A percentile compares a stretch with the other conserved stretches of the same genome.
Evolutionary conservation across 2,888 invertebrate genomes (phyloP).

Genomic region (Anorthoa munda): DNA sequence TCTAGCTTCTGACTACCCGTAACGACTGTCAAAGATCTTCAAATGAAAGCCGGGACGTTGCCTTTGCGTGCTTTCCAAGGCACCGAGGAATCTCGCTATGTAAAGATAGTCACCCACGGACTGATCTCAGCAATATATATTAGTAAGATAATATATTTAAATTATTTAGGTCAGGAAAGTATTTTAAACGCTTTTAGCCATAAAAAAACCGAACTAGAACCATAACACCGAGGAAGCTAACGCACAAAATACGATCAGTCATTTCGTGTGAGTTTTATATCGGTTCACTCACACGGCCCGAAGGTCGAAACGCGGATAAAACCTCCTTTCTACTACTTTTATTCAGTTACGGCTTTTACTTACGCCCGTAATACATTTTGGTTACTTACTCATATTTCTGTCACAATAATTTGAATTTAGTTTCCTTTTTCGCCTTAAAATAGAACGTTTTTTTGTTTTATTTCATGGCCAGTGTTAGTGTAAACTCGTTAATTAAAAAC

Average conservation of each 20-base stretch:
- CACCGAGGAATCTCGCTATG: too few species aligned
- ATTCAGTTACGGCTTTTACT: conserved; percentile 54
- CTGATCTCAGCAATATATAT: too few species aligned
- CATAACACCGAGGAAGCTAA: conserved; percentile 18
- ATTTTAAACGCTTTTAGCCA: conserved; percentile 36
- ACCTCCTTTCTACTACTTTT: conserved; percentile 54
- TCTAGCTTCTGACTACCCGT: too few species aligned
- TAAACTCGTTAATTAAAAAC: too few species aligned
- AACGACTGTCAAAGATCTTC: too few species aligned
- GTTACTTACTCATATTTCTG: conserved; percentile 39
- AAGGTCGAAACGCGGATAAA: conserved; percentile 63
- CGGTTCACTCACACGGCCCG: conserved; percentile 37
- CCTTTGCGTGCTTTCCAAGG: too few species aligned
- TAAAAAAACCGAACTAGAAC: conserved; percentile 23
- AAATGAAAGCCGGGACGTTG: too few species aligned
- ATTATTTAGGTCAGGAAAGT: conserved; percentile 5
- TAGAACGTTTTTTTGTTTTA: too few species aligned
- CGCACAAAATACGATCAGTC: conserved; percentile 59
- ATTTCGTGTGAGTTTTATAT: conserved; percentile 59
- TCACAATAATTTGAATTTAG: conserved; percentile 44
- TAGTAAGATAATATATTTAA: too few species aligned
- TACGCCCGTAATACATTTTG: conserved; percentile 39
- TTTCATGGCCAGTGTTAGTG: too few species aligned
- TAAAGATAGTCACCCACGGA: too few species aligned
- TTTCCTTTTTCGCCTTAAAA: not conserved